phyloP scores from a whole-genome alignment of 2,888 invertebrate species.

The Cerastis leucographa region DNA sequence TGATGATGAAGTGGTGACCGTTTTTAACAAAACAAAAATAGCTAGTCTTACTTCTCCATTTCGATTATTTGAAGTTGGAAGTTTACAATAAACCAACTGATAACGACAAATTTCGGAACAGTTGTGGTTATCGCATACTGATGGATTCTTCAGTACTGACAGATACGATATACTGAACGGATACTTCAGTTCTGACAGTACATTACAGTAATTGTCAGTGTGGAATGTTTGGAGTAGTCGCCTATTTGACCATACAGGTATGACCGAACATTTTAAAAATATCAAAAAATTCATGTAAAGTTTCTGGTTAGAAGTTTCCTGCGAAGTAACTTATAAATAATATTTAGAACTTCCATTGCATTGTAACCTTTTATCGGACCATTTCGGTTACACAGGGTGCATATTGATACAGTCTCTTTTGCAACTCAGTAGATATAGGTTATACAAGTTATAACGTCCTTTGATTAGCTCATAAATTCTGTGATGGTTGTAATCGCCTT shows the following conservation, averaged over 20 bases:
- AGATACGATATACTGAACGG: no score
- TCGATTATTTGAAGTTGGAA: not conserved
- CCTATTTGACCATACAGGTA: not conserved
- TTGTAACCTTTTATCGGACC: slow-evolving; percentile 17
- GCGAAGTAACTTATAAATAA: not conserved
- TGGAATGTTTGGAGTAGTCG: not conserved
- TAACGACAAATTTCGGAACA: not conserved
- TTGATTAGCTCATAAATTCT: slow-evolving; percentile 29
- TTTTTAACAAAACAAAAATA: not conserved
- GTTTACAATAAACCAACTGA: not conserved
- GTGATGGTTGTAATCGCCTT: no score
- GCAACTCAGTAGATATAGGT: slow-evolving; percentile 25
- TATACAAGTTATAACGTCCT: slow-evolving; percentile 2
- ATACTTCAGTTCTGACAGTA: no score
- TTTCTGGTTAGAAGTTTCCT: no score
- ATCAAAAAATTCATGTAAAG: no score
- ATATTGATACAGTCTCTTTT: slow-evolving; percentile 29
- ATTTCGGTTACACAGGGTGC: slow-evolving; percentile 18
- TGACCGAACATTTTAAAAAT: not conserved
- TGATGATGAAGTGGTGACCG: not conserved
- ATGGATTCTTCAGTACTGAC: not conserved
- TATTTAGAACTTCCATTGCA: slow-evolving; percentile 14
- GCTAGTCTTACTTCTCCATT: not conserved
- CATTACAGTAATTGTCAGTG: not conserved
- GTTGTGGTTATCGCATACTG: not conserved